A percentile compares a stretch with the other conserved stretches of the same genome.
Conservation (phyloP, 2,888 invertebrate species). For the Aphelenchoides bicaudatus region DNA sequence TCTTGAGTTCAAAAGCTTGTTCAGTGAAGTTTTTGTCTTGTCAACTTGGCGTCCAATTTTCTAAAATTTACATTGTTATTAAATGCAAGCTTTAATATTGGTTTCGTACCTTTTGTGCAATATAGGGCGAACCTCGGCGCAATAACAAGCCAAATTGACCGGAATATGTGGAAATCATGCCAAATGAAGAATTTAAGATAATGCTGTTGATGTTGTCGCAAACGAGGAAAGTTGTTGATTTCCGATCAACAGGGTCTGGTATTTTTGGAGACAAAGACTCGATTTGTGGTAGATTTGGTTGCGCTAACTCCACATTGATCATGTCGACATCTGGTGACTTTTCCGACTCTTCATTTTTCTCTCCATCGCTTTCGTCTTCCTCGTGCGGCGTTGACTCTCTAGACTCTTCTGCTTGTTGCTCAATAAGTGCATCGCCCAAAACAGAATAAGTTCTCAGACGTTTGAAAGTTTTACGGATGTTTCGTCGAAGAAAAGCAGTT, state of each 20-base stretch:
- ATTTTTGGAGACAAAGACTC: neutral
- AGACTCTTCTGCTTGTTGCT: slow-evolving; percentile 16
- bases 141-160: slow-evolving; percentile 4
- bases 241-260: neutral
- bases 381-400: slow-evolving; percentile 16
- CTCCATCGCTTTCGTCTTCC: slow-evolving; percentile 9
- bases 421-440: slow-evolving; percentile 5
- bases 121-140: slow-evolving; percentile 17
- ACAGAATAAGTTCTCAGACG: neutral
- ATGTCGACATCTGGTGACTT: slow-evolving; percentile 2
- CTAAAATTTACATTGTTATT: no score
- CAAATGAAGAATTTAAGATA: slow-evolving; percentile 14
- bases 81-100: neutral
- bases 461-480: neutral
- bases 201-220: slow-evolving; percentile 3
- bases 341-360: neutral
- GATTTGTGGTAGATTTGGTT: neutral
- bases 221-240: slow-evolving; percentile 14
- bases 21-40: no score
- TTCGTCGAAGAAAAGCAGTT: neutral
- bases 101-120: slow-evolving; percentile 5
- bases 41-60: no score
- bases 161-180: slow-evolving; percentile 3
- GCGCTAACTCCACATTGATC: neutral
- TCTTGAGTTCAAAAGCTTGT: no score